phyloP scores from a whole-genome alignment of 2,113 vertebrate genomes.

The Actinemys pallida region DNA sequence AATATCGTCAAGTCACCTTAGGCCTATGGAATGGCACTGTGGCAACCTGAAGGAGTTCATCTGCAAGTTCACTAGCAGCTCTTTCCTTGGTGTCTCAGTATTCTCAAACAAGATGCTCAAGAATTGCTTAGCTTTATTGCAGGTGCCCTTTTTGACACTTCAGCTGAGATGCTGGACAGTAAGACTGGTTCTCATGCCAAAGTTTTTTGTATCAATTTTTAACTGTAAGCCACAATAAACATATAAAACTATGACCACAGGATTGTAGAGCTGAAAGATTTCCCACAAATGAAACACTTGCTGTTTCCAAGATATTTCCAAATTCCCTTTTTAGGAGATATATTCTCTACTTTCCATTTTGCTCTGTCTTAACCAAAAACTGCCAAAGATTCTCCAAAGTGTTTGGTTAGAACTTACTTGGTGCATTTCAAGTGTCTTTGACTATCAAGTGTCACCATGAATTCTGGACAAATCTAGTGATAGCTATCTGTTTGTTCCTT shows the following conservation, averaged over 20 bases:
- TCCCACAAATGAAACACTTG: background rate
- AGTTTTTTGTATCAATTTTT: background rate
- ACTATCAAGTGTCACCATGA: background rate
- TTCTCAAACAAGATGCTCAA: background rate
- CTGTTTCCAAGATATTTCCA: background rate
- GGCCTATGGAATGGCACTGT: background rate
- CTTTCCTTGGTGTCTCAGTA: background rate
- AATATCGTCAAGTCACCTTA: background rate
- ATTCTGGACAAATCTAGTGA: background rate
- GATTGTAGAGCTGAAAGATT: background rate
- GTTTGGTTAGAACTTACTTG: background rate
- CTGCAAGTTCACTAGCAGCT: background rate
- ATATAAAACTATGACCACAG: background rate
- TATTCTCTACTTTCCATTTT: background rate
- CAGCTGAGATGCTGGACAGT: background rate
- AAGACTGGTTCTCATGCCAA: background rate
- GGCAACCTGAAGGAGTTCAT: background rate
- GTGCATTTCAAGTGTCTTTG: too few relatives aligned
- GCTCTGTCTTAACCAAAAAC: background rate
- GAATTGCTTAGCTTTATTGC: rapidly evolving
- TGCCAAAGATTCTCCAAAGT: too few relatives aligned
- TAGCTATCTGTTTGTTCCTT: background rate
- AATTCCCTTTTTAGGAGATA: background rate
- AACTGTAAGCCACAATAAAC: background rate
- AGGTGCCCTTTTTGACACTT: background rate